A percentile compares a stretch with the other conserved stretches of the same genome.
Conservation (phyloP, 1,140 invertebrate genomes). For the Drosophila sp. region DNA sequence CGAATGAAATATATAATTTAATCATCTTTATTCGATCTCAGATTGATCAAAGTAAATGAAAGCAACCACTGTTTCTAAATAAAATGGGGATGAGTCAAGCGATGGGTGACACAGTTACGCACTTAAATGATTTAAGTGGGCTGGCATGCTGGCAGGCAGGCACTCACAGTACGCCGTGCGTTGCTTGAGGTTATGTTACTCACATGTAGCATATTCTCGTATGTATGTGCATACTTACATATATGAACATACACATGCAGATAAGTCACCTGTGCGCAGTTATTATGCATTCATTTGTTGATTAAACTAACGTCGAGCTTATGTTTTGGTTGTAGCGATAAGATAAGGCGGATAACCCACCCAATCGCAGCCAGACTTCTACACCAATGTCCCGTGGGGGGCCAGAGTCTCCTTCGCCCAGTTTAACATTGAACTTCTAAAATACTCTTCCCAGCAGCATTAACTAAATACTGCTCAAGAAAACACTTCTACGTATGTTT, state of each 20-base stretch:
- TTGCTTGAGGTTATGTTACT: slow-evolving; percentile 31
- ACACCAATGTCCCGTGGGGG: not conserved
- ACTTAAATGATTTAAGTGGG: slow-evolving; percentile 41
- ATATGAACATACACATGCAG: not conserved
- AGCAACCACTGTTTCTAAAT: not conserved
- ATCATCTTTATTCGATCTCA: not conserved
- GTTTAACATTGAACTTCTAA: not conserved
- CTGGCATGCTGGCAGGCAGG: not conserved
- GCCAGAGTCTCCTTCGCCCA: not conserved
- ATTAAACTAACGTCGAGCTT: slow-evolving; percentile 43
- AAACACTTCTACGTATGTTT: no score
- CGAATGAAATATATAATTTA: not conserved
- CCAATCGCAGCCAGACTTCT: not conserved
- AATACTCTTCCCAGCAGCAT: slow-evolving; percentile 29
- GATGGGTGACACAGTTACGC: slow-evolving; percentile 57
- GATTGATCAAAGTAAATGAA: not conserved
- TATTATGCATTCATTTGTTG: slow-evolving; percentile 45
- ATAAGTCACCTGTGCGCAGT: slow-evolving; percentile 40
- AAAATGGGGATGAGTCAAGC: slow-evolving; percentile 15
- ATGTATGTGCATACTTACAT: not conserved
- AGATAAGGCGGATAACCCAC: slow-evolving; percentile 23
- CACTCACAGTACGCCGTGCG: not conserved
- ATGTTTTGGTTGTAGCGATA: slow-evolving; percentile 26
- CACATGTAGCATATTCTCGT: slow-evolving; percentile 6
- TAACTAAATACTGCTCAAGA: no score